Percentiles rank a stretch among this genome's conserved stretches.
These are phyloP conservation scores for Minunthozetes semirufus DNA, from an alignment of 2,888 invertebrate genomes.

Conservation along the genomic window DNA sequence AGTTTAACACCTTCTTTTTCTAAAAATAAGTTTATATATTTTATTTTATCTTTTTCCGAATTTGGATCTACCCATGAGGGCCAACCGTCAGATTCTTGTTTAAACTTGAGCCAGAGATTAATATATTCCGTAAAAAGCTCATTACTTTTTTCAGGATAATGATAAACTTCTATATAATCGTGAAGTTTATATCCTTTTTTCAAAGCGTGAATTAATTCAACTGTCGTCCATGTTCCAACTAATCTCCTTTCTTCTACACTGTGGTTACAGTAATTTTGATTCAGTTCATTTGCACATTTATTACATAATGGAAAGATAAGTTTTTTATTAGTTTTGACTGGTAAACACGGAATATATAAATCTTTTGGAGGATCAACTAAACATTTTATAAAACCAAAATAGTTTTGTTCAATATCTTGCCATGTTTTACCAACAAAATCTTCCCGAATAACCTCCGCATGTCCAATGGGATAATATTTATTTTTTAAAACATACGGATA, in stretches of 20 bases:
- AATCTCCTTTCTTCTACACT: slow-evolving; percentile 42
- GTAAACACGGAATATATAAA: slow-evolving; percentile 44
- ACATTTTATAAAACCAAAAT: slow-evolving; percentile 44
- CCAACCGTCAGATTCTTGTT: slow-evolving; percentile 44
- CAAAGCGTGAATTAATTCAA: slow-evolving; percentile 43
- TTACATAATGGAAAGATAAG: slow-evolving; percentile 44
- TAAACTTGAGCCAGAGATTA: slow-evolving; percentile 44
- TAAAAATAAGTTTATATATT: slow-evolving; percentile 38
- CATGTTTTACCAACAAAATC: no score
- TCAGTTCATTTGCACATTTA: slow-evolving; percentile 40
- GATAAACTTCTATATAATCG: slow-evolving; percentile 43
- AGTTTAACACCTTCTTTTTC: slow-evolving; percentile 40
- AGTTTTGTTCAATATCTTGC: no score
- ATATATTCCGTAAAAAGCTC: slow-evolving; percentile 44
- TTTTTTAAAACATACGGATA: slow-evolving; percentile 44
- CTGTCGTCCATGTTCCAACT: slow-evolving; percentile 44
- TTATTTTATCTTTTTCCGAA: slow-evolving; percentile 40
- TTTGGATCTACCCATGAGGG: slow-evolving; percentile 40
- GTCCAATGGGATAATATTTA: slow-evolving; percentile 42
- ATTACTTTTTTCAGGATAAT: slow-evolving; percentile 42
- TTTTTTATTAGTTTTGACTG: slow-evolving; percentile 41
- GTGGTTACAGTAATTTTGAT: background rate
- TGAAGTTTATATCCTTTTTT: slow-evolving; percentile 42
- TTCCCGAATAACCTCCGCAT: slow-evolving; percentile 38
- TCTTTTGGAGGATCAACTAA: slow-evolving; percentile 43